Evolutionary conservation across 64 coral and sea anemone species (phyloP).

Genomic region (Montipora foliosa): DNA sequence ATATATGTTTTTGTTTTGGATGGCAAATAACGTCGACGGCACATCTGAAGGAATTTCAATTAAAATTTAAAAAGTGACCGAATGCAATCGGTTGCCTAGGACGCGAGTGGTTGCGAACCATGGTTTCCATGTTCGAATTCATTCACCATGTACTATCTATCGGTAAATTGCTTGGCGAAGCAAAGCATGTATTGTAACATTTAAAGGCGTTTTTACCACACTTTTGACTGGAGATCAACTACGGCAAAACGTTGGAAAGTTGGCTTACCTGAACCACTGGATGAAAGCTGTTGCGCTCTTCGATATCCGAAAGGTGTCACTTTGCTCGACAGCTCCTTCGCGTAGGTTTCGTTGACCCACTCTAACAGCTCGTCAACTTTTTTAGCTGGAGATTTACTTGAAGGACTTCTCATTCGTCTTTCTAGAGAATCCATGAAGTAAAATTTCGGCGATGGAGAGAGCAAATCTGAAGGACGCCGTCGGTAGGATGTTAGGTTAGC

Average conservation of each 20-base stretch:
- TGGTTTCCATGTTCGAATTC: neutral
- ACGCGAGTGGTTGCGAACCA: neutral
- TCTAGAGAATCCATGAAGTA: constrained; percentile 96
- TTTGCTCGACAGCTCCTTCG: constrained; percentile 72
- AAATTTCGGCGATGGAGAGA: constrained; percentile 85
- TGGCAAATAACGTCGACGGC: neutral
- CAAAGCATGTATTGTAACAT: too few relatives aligned
- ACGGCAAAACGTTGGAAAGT: neutral
- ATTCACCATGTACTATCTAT: neutral
- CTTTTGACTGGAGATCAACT: neutral
- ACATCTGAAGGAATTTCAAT: neutral
- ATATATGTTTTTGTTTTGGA: neutral
- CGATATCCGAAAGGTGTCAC: constrained; percentile 77
- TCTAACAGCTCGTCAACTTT: constrained; percentile 89
- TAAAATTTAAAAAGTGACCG: neutral
- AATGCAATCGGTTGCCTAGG: constrained; percentile 11
- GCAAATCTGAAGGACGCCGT: constrained; percentile 80
- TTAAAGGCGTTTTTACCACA: neutral
- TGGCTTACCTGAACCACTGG: constrained; percentile 59
- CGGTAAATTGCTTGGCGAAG: neutral
- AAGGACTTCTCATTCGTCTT: constrained; percentile 67
- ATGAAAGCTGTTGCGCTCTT: constrained; percentile 39
- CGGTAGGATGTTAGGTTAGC: constrained; percentile 11
- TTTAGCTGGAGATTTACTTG: constrained; percentile 71
- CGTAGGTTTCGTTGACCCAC: constrained; percentile 91